A percentile compares a stretch with the other conserved stretches of the same genome.
Evolutionary conservation across 2,113 vertebrate genomes (phyloP).

Genomic region (Myotis yumanensis): DNA sequence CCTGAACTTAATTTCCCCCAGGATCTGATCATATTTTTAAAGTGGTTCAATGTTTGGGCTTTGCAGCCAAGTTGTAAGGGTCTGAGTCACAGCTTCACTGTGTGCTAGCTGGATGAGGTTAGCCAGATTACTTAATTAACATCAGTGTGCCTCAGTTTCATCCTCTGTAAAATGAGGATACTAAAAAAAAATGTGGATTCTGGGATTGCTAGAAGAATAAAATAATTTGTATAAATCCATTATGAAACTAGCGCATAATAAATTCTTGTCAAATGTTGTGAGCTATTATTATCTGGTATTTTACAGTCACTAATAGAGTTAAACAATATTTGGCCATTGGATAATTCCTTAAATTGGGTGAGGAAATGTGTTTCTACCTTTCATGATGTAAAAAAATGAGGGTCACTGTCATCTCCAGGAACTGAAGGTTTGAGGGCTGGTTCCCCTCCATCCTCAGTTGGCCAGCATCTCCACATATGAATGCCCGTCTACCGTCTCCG

Average conservation of each 20-base stretch:
- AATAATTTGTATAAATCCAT: background rate
- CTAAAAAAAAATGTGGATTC: background rate
- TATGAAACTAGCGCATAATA: background rate
- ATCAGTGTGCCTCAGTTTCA: background rate
- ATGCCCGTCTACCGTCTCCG: background rate
- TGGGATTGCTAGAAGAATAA: background rate
- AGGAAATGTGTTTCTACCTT: constrained; percentile 4
- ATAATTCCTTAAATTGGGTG: background rate
- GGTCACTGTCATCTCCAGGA: background rate
- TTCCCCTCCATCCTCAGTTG: background rate
- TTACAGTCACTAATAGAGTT: background rate
- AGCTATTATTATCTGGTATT: background rate
- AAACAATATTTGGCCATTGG: background rate
- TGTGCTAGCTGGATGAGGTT: background rate
- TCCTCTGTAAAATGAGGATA: background rate
- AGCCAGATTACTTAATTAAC: background rate
- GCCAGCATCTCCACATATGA: background rate
- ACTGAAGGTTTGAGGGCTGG: background rate
- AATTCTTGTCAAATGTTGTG: background rate
- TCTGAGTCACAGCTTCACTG: background rate
- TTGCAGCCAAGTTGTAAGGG: background rate
- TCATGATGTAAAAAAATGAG: background rate
- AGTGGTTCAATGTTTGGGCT: background rate
- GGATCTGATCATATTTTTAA: background rate
- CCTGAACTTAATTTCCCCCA: background rate